Conservation (phyloP, 2,888 invertebrate species). For the Byasa hedistus region DNA sequence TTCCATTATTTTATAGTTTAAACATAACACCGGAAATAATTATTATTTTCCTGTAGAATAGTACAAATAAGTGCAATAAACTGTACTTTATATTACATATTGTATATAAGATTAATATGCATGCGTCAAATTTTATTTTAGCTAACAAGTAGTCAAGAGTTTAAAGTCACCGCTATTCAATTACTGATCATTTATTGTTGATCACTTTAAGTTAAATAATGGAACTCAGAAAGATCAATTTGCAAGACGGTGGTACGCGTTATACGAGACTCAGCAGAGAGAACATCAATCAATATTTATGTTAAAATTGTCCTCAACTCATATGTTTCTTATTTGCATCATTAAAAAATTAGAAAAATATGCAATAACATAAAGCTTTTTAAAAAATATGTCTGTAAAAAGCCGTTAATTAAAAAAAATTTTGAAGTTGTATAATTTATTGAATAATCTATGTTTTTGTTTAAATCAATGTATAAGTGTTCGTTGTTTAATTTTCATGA, state of each 20-base stretch:
- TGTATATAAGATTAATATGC: slow-evolving; percentile 5
- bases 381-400: neutral
- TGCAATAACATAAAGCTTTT: neutral
- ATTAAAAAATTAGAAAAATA: neutral
- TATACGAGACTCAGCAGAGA: no score
- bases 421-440: neutral
- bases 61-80: slow-evolving; percentile 51
- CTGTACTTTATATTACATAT: neutral
- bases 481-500: slow-evolving; percentile 6
- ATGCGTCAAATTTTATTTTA: slow-evolving; percentile 8
- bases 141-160: neutral
- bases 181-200: neutral
- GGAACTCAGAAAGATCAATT: no score
- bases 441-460: neutral
- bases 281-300: no score
- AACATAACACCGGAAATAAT: neutral
- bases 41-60: slow-evolving; percentile 37
- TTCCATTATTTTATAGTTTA: neutral
- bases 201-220: neutral
- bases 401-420: neutral
- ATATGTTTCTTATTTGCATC: neutral
- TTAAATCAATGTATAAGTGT: neutral
- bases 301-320: neutral
- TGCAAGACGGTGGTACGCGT: no score
- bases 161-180: neutral